These are phyloP conservation scores for Mormoops blainvillei DNA, from an alignment of 2,113 vertebrate genomes.

Conservation along the genomic window DNA sequence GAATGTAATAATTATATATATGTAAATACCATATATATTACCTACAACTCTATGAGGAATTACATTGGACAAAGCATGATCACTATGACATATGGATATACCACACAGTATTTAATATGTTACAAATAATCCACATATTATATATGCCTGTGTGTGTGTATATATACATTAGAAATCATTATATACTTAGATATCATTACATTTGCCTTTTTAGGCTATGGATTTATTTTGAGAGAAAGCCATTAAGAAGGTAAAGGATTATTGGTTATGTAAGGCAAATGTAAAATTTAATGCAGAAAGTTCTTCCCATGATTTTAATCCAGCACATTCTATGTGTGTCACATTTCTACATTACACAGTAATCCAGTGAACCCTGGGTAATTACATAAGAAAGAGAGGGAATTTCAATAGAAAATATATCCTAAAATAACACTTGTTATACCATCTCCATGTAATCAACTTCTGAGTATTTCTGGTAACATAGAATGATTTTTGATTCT, in stretches of 20 bases:
- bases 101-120: not conserved
- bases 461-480: not conserved
- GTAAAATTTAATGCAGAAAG: not conserved
- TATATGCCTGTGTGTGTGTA: too few species aligned
- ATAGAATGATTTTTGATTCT: not conserved
- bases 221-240: not conserved
- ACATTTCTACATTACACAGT: not conserved
- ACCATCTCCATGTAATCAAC: not conserved
- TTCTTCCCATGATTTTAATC: not conserved
- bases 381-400: not conserved
- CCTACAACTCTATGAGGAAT: not conserved
- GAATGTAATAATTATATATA: not conserved
- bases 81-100: not conserved
- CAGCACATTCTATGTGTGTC: not conserved
- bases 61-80: not conserved
- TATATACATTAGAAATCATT: too few species aligned
- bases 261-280: not conserved
- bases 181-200: not conserved
- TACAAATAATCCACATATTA: not conserved
- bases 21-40: not conserved
- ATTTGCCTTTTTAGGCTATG: not conserved
- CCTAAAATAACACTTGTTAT: not conserved
- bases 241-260: not conserved
- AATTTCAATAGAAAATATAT: not conserved
- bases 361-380: not conserved